Conservation (phyloP, 2,888 invertebrate genomes). For the Xanthia icteritia region DNA sequence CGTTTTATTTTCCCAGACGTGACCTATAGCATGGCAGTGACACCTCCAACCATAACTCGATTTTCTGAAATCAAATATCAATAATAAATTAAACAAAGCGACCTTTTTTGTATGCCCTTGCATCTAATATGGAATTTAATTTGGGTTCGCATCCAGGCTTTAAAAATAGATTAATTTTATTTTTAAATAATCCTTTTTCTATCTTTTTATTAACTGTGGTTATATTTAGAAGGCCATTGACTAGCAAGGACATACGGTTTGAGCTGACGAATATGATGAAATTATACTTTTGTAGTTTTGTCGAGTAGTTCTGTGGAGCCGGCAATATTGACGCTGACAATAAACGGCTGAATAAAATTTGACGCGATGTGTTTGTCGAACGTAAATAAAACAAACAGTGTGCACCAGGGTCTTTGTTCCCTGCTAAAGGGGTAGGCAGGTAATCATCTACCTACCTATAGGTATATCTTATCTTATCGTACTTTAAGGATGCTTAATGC, state of each 20-base stretch:
- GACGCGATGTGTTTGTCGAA: slow-evolving; percentile 50
- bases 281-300: slow-evolving; percentile 14
- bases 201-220: neutral
- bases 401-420: slow-evolving; percentile 24
- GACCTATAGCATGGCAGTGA: slow-evolving; percentile 30
- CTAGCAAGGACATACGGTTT: neutral
- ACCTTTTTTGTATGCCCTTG: slow-evolving; percentile 12
- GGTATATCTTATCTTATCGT: too few species aligned
- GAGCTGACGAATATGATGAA: neutral
- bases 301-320: slow-evolving; percentile 19
- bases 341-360: slow-evolving; percentile 50
- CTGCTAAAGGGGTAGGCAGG: too few species aligned
- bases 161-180: slow-evolving; percentile 8
- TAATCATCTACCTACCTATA: too few species aligned
- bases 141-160: slow-evolving; percentile 9
- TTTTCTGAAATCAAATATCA: slow-evolving; percentile 58
- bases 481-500: too few species aligned
- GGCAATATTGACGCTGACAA: slow-evolving; percentile 46
- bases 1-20: slow-evolving; percentile 47
- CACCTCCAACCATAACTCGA: slow-evolving; percentile 39
- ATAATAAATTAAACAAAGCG: slow-evolving; percentile 51
- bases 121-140: slow-evolving; percentile 18
- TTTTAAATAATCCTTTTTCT: neutral
- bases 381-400: slow-evolving; percentile 52
- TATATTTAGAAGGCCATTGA: neutral